Evolutionary conservation across 2,888 invertebrate species (phyloP).

Genomic region (Aphelenchoides bicaudatus): DNA sequence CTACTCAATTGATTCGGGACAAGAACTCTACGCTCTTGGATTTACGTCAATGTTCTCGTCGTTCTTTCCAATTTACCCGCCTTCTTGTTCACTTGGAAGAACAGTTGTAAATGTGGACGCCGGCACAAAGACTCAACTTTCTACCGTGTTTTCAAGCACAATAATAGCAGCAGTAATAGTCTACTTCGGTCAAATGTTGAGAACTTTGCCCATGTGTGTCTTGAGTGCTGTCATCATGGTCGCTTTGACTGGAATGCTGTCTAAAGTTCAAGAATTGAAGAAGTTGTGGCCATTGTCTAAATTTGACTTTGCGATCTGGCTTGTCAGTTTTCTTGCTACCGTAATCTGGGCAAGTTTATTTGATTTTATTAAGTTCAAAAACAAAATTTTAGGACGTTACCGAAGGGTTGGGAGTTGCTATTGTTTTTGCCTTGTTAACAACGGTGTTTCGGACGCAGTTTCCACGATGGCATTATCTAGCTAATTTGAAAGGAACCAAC

Average conservation of each 20-base stretch:
- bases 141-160: slow-evolving; percentile 74
- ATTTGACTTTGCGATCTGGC: slow-evolving; percentile 61
- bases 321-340: not conserved
- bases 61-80: slow-evolving; percentile 64
- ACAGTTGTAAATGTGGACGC: slow-evolving; percentile 76
- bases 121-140: slow-evolving; percentile 76
- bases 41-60: slow-evolving; percentile 70
- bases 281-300: slow-evolving; percentile 57
- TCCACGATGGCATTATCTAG: slow-evolving; percentile 57
- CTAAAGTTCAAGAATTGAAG: slow-evolving; percentile 49
- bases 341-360: slow-evolving; percentile 45
- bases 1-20: slow-evolving; percentile 64
- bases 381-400: slow-evolving; percentile 59
- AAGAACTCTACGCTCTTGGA: slow-evolving; percentile 59
- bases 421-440: slow-evolving; percentile 58
- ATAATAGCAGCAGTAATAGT: slow-evolving; percentile 76
- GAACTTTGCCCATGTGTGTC: slow-evolving; percentile 76
- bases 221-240: slow-evolving; percentile 78
- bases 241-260: slow-evolving; percentile 74
- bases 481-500: slow-evolving; percentile 50
- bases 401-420: slow-evolving; percentile 51
- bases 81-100: slow-evolving; percentile 64
- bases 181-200: slow-evolving; percentile 78
- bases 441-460: slow-evolving; percentile 59
- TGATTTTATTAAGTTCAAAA: slow-evolving; percentile 59